Base-by-base conservation (phyloP, 2,797 vertebrate genomes). In the Lacerta viridis region DNA sequence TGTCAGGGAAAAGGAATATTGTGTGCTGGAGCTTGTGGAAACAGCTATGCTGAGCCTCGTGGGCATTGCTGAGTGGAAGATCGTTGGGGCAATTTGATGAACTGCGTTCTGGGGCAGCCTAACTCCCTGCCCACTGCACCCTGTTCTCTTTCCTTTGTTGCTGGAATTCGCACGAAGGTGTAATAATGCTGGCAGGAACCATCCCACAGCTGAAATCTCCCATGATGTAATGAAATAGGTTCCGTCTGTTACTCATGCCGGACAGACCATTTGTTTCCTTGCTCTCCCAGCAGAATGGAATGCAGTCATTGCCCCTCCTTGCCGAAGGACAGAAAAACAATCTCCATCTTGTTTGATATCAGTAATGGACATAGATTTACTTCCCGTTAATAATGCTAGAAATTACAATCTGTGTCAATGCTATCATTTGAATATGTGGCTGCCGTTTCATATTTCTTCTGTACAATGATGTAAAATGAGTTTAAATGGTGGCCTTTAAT, bases 1-100 rank as follows among this genome's bases (percentile, higher is more conserved):
- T 93, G 88, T 89, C 92, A 91, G 85, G 87, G 84, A 89, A 87
- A 39, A 92, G 46, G 36, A 91, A 85, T 90, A 85, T 55, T 80
- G 33, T 78, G 27, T 78, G 77, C 50, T 55, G 88, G 81, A 88
- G n/a, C 88, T 85, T 84, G 39, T 87, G 87, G 80, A 36, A 93
- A 89, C 43, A 90, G 88, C 87, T 9, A 29, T 86, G 72, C 69
- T 90, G 83, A 88, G 88, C 93, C 46, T 55, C 87, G 85, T 46
- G 90, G 90, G 90, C 59, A 89, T 88, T 0, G 0, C 86, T 0
- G 0, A 91, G 92, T 85, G 41, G 89, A 87, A 86, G 84, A 82
- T 88, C 90, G 78, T 77, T 11, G 25, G 83, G 83, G 90, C 90
- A 43, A n/a, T 11, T 20, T 59, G 66, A 74, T 80, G 36, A n/a